Percentiles rank a stretch among this genome's conserved stretches.
Evolutionary conservation across 2,888 invertebrate genomes (phyloP).

Genomic region (Harpagoxenus sublaevis): DNA sequence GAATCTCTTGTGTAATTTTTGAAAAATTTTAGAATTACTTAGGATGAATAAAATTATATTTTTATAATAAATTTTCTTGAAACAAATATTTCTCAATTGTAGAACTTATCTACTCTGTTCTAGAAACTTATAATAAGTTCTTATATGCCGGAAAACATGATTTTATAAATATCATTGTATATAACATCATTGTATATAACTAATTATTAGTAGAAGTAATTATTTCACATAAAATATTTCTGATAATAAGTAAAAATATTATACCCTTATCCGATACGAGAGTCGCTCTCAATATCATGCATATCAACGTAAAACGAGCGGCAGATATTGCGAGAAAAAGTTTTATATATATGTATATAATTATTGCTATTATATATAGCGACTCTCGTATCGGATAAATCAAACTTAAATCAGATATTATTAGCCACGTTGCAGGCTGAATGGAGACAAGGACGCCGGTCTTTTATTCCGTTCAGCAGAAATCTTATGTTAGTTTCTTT

Average conservation of each 20-base stretch:
- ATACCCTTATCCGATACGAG: too few relatives aligned
- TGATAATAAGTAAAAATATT: not conserved
- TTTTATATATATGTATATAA: not conserved
- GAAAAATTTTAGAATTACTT: not conserved
- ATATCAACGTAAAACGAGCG: too few relatives aligned
- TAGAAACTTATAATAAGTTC: not conserved
- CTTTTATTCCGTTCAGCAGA: not conserved
- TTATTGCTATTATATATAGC: not conserved
- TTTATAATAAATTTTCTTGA: not conserved
- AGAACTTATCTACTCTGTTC: not conserved
- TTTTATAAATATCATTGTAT: too few relatives aligned
- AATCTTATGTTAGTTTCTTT: not conserved
- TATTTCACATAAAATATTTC: not conserved
- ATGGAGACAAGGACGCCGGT: not conserved
- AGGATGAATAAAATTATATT: not conserved
- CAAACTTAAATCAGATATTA: constrained; percentile 1
- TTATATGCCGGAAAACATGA: not conserved
- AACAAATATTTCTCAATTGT: not conserved
- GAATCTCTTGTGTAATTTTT: not conserved
- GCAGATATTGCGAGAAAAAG: too few relatives aligned
- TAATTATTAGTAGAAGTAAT: not conserved
- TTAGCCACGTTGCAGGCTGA: not conserved
- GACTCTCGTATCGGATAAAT: not conserved
- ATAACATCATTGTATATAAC: too few relatives aligned
- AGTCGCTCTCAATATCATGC: too few relatives aligned